Evolutionary conservation across 23 tunicate genomes (phyloP), one percentile per base, ranked within the genome.

Genomic region (Trididemnum clinides): DNA sequence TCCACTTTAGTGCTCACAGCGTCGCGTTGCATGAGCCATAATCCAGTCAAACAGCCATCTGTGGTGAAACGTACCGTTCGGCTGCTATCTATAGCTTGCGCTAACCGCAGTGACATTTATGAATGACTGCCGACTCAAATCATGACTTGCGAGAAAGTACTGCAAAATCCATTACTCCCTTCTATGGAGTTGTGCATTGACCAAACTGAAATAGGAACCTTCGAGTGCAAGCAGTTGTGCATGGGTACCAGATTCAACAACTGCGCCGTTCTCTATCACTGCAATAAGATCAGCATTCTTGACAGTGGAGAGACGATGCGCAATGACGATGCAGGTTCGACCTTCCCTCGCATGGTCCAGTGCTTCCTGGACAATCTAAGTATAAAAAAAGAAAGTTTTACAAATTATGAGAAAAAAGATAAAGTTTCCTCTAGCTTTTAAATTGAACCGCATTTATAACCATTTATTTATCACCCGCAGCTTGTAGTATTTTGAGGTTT

Each of bases 311-410:
- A 91, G 69, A 26, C 96, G 86, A 73, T 91, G 96, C 15, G 96
- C 96, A 64, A 91, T 91, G 70, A 91, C 76, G 49, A 91, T 91
- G 64, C 83, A 80, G 1, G 96, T 91, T 36, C 96, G 38, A 5
- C 91, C 91, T 51, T 80, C 72, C 18, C 91, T 44, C 27, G 96
- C 96, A 15, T 80, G 75, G 37, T 91, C 96, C 26, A 91, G 71
- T 0, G 96, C 96, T 20, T 91, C 91, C 81, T 91, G 96, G 63
- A 91, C 96, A 33, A 91, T 80, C 96, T 91, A 34, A 33, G 6
- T 4, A 62, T 4, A 44, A 44, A 7, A 44, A 44, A 44, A 44
- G 15, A 44, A 44, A n/a, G n/a, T n/a, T n/a, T n/a, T n/a, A n/a
- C n/a, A n/a, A 23, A 50, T 15, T 36, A 31, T 0, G 0, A 27